Evolutionary conservation across 2,113 vertebrate species (phyloP).

Genomic region (Axis porcinus): DNA sequence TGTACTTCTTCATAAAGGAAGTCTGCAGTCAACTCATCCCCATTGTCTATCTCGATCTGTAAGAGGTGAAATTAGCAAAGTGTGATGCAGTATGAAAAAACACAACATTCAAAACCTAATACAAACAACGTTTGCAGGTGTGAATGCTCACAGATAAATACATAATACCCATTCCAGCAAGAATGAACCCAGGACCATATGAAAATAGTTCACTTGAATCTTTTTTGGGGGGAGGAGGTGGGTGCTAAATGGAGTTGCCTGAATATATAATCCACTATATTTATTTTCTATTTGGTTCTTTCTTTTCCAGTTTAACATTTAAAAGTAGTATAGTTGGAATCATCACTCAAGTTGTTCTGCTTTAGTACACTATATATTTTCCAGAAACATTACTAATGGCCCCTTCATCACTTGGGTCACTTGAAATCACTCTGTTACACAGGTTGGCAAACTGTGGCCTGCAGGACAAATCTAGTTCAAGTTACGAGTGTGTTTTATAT

Average conservation of each 20-base stretch:
- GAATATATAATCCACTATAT: background rate
- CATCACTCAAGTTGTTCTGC: background rate
- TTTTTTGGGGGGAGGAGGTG: rapidly evolving
- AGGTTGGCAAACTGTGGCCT: background rate
- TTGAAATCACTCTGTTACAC: background rate
- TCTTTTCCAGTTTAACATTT: background rate
- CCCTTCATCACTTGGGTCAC: background rate
- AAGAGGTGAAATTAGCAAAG: background rate
- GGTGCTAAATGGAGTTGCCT: background rate
- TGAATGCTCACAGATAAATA: background rate
- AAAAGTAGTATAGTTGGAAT: background rate
- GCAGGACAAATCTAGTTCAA: background rate
- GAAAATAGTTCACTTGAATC: background rate
- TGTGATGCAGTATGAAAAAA: background rate
- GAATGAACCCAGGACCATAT: background rate
- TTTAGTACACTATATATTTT: background rate
- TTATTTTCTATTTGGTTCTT: background rate
- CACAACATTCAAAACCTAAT: background rate
- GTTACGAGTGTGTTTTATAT: background rate
- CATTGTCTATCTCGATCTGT: conserved; percentile 96
- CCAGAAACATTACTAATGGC: background rate
- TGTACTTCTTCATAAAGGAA: conserved; percentile 98
- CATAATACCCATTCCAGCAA: background rate
- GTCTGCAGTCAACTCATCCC: conserved; percentile 93
- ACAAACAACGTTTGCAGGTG: background rate